These are phyloP conservation scores for Acyrthosiphon pisum DNA, from an alignment of 1,140 invertebrate species.

Conservation along the genomic window DNA sequence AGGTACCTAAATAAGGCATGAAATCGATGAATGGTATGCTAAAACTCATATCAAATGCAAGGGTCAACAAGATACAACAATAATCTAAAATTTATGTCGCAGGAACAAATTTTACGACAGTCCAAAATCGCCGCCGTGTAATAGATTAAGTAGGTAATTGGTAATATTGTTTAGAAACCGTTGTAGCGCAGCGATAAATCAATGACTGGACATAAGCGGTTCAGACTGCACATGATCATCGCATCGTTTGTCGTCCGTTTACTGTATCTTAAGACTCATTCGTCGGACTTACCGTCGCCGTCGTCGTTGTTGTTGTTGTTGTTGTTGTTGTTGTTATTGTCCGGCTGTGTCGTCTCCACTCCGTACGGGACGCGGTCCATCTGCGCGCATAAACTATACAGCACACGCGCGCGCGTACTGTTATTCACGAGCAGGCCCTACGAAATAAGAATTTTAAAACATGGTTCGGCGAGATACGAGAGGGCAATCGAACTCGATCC, in stretches of 20 bases:
- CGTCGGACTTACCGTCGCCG: not conserved
- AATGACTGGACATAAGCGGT: not conserved
- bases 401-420: not conserved
- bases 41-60: not conserved
- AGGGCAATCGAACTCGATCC: not conserved
- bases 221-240: not conserved
- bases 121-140: no score
- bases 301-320: no score
- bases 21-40: not conserved
- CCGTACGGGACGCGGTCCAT: not conserved
- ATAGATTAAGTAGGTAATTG: not conserved
- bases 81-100: not conserved
- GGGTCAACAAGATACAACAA: not conserved
- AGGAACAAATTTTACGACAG: not conserved
- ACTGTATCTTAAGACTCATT: not conserved
- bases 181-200: not conserved
- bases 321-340: not conserved
- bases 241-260: not conserved
- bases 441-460: not conserved
- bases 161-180: not conserved
- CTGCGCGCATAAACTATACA: not conserved
- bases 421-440: not conserved
- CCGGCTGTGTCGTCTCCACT: not conserved
- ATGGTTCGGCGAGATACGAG: not conserved
- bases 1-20: not conserved